Evolutionary conservation across 1,140 invertebrate genomes (phyloP).

Genomic region (Tetramorium simillimum): DNA sequence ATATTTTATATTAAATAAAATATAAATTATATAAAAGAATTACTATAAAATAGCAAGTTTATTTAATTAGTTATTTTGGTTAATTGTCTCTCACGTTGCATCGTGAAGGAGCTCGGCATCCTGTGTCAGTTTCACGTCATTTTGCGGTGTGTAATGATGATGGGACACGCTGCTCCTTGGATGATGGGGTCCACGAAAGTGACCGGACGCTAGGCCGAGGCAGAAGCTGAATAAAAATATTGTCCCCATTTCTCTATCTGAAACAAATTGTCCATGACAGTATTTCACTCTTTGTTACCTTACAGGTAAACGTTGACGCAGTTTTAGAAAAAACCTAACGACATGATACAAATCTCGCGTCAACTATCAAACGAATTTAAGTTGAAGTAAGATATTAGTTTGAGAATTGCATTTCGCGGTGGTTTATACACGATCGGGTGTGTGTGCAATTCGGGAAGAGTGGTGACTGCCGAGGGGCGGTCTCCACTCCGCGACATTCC

Average conservation of each 20-base stretch:
- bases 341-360: background rate
- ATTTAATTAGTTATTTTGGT: background rate
- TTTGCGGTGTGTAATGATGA: conserved; percentile 85
- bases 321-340: background rate
- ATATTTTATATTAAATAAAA: too few relatives aligned
- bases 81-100: conserved; percentile 85
- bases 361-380: too few relatives aligned
- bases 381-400: conserved; percentile 20
- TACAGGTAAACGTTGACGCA: background rate
- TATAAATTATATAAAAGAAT: background rate
- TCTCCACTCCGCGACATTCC: conserved; percentile 62
- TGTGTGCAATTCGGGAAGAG: background rate
- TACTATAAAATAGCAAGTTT: background rate
- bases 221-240: conserved; percentile 70
- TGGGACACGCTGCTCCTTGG: conserved; percentile 87
- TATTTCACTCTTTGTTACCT: background rate
- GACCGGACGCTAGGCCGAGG: conserved; percentile 64
- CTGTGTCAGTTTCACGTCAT: conserved; percentile 87
- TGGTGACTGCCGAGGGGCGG: conserved; percentile 4
- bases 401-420: conserved; percentile 25
- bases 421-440: conserved; percentile 35
- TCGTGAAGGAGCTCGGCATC: conserved; percentile 90
- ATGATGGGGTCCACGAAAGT: conserved; percentile 90
- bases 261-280: conserved; percentile 17
- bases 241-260: conserved; percentile 73